Evolutionary conservation across 1,140 invertebrate genomes (phyloP).

Genomic region (Zaprionus inermis): DNA sequence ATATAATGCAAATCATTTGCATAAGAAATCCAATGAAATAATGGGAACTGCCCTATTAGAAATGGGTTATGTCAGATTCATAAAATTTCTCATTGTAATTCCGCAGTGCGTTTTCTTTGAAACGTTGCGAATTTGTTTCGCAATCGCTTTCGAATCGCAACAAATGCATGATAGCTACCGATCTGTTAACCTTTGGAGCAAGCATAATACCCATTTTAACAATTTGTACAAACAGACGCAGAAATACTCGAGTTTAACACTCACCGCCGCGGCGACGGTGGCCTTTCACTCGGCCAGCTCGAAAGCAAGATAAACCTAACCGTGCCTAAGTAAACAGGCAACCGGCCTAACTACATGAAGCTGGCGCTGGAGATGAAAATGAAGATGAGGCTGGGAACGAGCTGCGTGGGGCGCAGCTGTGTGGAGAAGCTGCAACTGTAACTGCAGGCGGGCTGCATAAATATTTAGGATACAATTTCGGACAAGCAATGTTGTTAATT

Average conservation of each 20-base stretch:
- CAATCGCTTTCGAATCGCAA: constrained; percentile 5
- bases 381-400: not conserved
- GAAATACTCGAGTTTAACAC: constrained; percentile 16
- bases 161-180: not conserved
- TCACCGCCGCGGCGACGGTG: constrained; percentile 11
- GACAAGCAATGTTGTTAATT: constrained; percentile 11
- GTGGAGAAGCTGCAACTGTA: not conserved
- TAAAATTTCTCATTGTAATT: not conserved
- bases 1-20: not conserved
- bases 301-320: constrained; percentile 32
- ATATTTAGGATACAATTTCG: constrained; percentile 1
- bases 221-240: constrained; percentile 13
- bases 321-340: constrained; percentile 30
- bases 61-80: not conserved
- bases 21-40: not conserved
- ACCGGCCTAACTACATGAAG: too few species aligned
- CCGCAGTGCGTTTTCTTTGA: not conserved
- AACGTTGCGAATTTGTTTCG: not conserved
- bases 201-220: constrained; percentile 24
- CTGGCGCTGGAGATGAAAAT: constrained; percentile 3
- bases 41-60: not conserved
- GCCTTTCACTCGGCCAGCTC: constrained; percentile 44
- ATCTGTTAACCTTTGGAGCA: constrained; percentile 15
- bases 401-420: not conserved
- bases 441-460: constrained; percentile 18